Base-by-base conservation (phyloP, 2,888 invertebrate genomes). In the Andricus quercusramuli region DNA sequence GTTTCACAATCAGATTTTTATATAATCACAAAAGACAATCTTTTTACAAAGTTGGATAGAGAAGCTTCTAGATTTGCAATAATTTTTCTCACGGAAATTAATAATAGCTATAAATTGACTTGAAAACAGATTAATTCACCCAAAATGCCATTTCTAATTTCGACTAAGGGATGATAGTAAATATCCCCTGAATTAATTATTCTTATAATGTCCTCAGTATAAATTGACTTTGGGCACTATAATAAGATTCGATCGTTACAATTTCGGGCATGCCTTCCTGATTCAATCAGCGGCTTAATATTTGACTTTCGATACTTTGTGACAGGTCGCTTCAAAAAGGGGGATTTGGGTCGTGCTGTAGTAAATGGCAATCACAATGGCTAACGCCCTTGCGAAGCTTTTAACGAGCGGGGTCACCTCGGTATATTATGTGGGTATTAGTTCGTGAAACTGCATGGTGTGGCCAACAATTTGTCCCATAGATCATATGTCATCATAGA, bases 381-480 rank as follows among this genome's bases (percentile, higher is more conserved):
- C 79, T 77, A 77, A 67, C 78, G 79, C 81, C 81, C 80, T 79
- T 76, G 78, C 82, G 81, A 64, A 74, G 78, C 82, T 74, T 81
- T 81, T 81, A 85, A 85, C 83, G 84, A 85, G 84, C 80, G 82
- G 82, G 84, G 85, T 78, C 37, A 83, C 80, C 79, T 85, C 86
- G 84, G 85, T 90, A 90, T 90, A 90, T 90, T 89, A 90, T 88
- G 86, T 81, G 83, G 87, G 88, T 87, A 90, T 90, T 89, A 88
- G 87, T 84, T 82, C 86, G 81, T 85, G 85, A 87, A 89, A 86
- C 83, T 85, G 86, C 83, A 86, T 86, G 89, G 88, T 89, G 85
- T 83, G 86, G 82, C 74, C 68, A 86, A 86, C 89, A 88, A 90
- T 90, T 91, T 89, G 88, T 88, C 87, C 83, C 85, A 79, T 85